These are phyloP conservation scores for Macheiramphus alcinus DNA, from an alignment of 2,113 vertebrate species.

Conservation along the genomic window DNA sequence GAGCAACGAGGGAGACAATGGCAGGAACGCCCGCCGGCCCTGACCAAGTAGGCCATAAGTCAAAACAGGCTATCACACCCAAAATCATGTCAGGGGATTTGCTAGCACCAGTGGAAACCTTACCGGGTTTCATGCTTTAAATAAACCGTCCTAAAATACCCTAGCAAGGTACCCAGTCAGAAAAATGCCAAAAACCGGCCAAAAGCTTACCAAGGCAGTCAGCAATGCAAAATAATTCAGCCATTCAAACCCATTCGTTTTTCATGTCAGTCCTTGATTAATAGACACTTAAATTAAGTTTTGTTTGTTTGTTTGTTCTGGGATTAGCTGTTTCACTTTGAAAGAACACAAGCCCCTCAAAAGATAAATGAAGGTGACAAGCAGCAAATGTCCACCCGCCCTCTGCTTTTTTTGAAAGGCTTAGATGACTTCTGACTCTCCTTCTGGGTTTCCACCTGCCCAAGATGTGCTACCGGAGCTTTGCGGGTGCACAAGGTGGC, in stretches of 20 bases:
- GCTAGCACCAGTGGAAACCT: neutral
- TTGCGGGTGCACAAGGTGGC: fast-evolving
- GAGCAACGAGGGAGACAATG: slow-evolving; percentile 2
- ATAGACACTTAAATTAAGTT: neutral
- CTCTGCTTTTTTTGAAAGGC: neutral
- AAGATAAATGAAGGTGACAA: neutral
- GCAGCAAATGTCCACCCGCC: neutral
- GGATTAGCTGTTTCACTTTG: neutral
- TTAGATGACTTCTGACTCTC: neutral
- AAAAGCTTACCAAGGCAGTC: neutral
- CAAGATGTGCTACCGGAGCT: fast-evolving
- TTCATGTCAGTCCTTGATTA: neutral
- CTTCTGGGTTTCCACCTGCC: neutral
- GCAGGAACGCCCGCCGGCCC: neutral
- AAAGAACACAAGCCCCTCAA: neutral
- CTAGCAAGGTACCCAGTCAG: neutral
- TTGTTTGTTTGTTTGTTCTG: slow-evolving; percentile 15
- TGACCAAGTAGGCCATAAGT: neutral
- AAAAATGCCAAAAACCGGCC: neutral
- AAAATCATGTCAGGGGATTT: neutral
- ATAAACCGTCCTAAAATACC: neutral
- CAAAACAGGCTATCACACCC: slow-evolving; percentile 4
- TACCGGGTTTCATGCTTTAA: neutral
- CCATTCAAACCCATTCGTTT: neutral
- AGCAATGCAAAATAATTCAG: neutral